Conservation (phyloP, 2,113 vertebrate species). For the Anarhynchus alexandrinus region DNA sequence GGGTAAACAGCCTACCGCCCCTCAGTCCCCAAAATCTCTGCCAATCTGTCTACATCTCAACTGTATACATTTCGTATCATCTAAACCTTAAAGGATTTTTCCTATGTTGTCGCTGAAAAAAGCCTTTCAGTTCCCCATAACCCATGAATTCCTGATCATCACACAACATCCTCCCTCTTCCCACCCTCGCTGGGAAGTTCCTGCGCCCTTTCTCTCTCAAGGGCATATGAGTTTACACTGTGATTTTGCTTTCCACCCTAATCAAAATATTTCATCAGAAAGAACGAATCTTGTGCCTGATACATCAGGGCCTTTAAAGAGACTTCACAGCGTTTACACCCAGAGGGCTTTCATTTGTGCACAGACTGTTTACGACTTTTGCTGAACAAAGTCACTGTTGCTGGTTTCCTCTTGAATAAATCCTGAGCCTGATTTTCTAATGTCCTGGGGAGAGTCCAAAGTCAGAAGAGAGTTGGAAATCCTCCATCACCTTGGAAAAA, state of each 20-base stretch:
- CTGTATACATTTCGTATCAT: accelerated
- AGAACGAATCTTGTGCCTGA: not conserved
- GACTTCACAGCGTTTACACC: not conserved
- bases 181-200: not conserved
- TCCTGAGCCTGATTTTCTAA: not conserved
- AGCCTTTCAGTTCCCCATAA: not conserved
- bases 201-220: not conserved
- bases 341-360: not conserved
- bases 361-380: not conserved
- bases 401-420: not conserved
- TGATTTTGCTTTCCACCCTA: not conserved
- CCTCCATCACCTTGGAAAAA: not conserved
- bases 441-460: not conserved
- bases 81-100: not conserved
- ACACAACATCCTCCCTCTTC: not conserved
- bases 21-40: not conserved
- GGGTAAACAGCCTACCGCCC: not conserved
- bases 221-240: not conserved
- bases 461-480: not conserved
- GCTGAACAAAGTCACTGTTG: not conserved
- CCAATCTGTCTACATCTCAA: not conserved
- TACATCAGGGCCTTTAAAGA: not conserved
- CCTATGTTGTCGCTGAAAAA: not conserved
- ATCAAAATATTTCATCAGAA: not conserved
- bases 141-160: not conserved